Base-by-base conservation (phyloP, 2,113 vertebrate genomes). In the Damaliscus lunatus region DNA sequence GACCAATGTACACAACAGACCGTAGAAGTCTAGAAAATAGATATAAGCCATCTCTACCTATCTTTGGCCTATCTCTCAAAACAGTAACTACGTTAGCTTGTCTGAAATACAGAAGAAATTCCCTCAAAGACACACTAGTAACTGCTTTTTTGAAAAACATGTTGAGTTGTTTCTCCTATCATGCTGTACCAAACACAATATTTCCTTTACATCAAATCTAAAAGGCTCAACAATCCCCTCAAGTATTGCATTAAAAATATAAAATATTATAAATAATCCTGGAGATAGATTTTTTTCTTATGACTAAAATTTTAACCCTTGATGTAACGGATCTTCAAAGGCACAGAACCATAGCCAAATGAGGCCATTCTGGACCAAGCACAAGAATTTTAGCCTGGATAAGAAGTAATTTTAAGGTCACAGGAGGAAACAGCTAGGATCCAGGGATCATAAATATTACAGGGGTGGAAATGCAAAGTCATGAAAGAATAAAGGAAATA, bases 401-500 rank as follows among this genome's bases (percentile, higher is more conserved):
- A 84, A 96, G 95, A 94, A 98, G 71, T 78, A 96, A 96, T 95
- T 89, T 86, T 95, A 98, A 98, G 97, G 96, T 95, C 96, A 33
- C 60, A 95, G 80, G 97, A 97, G 78, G 96, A 97, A 98, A 96
- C 88, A 97, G 96, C 95, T 96, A 98, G 83, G 93, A 98, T 97
- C 89, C 97, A 96, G 67, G 93, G 96, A 93, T 93, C 97, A 94
- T 48, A 97, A 74, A 95, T 85, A 98, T 94, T 80, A 82, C 46
- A 90, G 31, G 14, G 46, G 31, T 77, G 91, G 50, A 98, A 97
- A 97, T 97, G 96, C 71, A 97, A 98, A 98, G 96, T 97, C 59
- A 93, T 48, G 52, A 98, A 84, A 89, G 98, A 97, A 88, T 71
- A 94, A 96, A 97, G 91, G 95, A 89, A 98, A 98, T 97, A 97